phyloP scores from a whole-genome alignment of 2,888 invertebrate genomes.

The Apodemia mormo region DNA sequence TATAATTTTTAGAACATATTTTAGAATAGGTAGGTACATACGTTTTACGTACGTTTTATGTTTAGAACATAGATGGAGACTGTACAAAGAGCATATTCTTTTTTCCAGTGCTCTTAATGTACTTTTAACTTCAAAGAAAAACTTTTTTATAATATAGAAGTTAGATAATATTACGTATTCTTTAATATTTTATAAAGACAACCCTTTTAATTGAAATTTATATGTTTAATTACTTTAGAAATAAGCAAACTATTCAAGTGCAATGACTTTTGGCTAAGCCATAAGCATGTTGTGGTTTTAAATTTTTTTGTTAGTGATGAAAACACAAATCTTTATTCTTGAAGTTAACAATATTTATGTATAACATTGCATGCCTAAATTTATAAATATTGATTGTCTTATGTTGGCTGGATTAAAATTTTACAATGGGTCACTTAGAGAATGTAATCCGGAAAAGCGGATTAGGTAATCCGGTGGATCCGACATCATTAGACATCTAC shows the following conservation, averaged over 20 bases:
- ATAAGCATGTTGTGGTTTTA: constrained; percentile 63
- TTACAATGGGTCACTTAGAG: constrained; percentile 25
- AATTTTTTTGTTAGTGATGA: constrained; percentile 55
- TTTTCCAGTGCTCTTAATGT: constrained; percentile 54
- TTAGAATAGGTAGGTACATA: constrained; percentile 43
- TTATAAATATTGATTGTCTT: not conserved
- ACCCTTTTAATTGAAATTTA: constrained; percentile 44
- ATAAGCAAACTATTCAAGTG: constrained; percentile 61
- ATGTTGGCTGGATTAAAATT: not conserved
- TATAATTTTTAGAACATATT: constrained; percentile 58
- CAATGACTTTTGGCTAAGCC: constrained; percentile 77
- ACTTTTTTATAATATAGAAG: constrained; percentile 33
- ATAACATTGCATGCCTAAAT: constrained; percentile 42
- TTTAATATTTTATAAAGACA: constrained; percentile 53
- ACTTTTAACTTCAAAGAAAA: constrained; percentile 62
- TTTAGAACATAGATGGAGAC: constrained; percentile 51
- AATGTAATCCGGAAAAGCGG: not conserved
- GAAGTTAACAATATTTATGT: constrained; percentile 19
- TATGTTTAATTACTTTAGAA: constrained; percentile 51
- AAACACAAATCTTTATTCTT: constrained; percentile 61
- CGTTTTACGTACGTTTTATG: constrained; percentile 46
- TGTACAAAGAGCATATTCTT: constrained; percentile 44
- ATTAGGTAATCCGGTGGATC: no score
- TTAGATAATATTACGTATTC: constrained; percentile 48
- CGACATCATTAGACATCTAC: no score